Evolutionary conservation across 2,888 invertebrate genomes (phyloP).

Genomic region (Cosmia pyralina): DNA sequence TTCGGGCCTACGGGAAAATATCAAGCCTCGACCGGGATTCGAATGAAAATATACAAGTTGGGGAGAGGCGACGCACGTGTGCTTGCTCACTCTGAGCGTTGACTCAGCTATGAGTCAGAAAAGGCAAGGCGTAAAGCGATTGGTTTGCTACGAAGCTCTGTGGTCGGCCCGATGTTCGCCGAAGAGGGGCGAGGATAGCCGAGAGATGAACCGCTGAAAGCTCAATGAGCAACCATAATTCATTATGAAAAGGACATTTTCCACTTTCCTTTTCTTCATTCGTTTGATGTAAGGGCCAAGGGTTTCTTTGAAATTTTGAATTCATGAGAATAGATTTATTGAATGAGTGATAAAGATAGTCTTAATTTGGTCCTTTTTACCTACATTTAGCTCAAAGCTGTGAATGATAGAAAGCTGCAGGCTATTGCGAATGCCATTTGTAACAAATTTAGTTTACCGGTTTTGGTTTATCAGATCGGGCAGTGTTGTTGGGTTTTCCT

Average conservation of each 20-base stretch:
- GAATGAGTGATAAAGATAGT: constrained; percentile 42
- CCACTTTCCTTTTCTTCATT: constrained; percentile 72
- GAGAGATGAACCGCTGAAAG: constrained; percentile 79
- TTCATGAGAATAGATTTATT: constrained; percentile 56
- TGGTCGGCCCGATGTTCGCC: constrained; percentile 72
- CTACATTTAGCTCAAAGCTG: not conserved
- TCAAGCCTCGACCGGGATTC: constrained; percentile 86
- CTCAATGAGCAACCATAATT: constrained; percentile 86
- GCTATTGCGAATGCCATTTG: not conserved
- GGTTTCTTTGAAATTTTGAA: constrained; percentile 56
- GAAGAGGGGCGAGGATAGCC: constrained; percentile 72
- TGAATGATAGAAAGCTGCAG: constrained; percentile 8
- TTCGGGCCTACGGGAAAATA: constrained; percentile 87
- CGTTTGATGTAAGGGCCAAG: constrained; percentile 61
- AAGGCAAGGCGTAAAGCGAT: constrained; percentile 67
- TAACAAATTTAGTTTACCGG: not conserved
- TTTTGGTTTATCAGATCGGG: too few relatives aligned
- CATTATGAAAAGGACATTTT: constrained; percentile 82
- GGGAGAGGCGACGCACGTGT: constrained; percentile 61
- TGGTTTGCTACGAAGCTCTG: constrained; percentile 55
- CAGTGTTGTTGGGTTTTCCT: too few relatives aligned
- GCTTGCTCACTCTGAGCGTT: constrained; percentile 74
- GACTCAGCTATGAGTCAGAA: constrained; percentile 81
- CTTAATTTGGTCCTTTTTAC: constrained; percentile 14
- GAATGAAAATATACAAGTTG: constrained; percentile 76